Conservation (phyloP, 2,113 vertebrate genomes). For the Saccopteryx bilineata region DNA sequence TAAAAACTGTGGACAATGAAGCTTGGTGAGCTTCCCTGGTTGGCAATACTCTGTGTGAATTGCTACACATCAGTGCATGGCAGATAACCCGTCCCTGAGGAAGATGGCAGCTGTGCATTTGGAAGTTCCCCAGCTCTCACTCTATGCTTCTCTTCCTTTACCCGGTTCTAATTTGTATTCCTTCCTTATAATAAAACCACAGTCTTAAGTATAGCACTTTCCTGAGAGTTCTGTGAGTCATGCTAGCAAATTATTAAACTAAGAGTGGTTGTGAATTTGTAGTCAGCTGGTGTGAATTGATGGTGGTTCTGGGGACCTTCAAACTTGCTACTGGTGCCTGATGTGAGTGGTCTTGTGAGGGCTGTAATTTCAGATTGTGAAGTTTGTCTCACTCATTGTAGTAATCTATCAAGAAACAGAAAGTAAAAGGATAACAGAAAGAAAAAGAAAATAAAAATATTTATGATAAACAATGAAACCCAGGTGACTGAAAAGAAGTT, state of each 20-base stretch:
- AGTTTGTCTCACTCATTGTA: background rate
- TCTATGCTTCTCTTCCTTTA: background rate
- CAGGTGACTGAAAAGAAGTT: background rate
- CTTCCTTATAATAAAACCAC: background rate
- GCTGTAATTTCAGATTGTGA: background rate
- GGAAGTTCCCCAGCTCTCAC: background rate
- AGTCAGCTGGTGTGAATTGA: background rate
- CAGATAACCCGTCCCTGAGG: background rate
- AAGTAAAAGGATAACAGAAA: background rate
- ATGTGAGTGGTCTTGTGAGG: background rate
- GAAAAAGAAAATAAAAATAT: slow-evolving; percentile 29
- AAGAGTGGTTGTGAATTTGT: background rate
- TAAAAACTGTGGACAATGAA: background rate
- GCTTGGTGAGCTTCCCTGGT: background rate
- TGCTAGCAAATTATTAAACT: background rate
- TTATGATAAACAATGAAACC: slow-evolving; percentile 13
- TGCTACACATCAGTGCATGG: background rate
- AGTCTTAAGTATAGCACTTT: background rate
- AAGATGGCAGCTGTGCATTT: background rate
- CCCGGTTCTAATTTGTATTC: background rate
- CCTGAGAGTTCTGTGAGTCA: background rate
- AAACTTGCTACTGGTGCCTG: background rate
- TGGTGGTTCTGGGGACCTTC: background rate
- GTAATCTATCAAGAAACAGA: background rate
- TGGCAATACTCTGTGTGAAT: background rate